Base-by-base conservation (phyloP, 1,140 invertebrate genomes). In the Steinernema khuongi region DNA sequence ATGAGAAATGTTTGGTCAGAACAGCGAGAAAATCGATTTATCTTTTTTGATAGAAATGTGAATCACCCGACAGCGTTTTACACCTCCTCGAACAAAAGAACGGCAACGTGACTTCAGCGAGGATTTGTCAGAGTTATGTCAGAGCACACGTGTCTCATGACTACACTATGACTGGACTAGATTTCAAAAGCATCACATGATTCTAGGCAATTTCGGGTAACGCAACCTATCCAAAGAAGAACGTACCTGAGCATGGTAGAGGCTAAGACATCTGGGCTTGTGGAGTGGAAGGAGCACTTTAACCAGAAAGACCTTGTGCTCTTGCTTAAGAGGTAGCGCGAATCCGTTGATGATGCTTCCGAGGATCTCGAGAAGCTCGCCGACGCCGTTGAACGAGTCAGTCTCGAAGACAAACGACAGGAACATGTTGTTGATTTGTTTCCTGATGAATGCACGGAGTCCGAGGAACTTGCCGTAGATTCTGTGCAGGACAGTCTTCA, bases 321-420 rank as follows among this genome's bases (percentile, higher is more conserved):
- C 93, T 81, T 94, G 93, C 86, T 96, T 96, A 67, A 96, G 87
- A 50, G 84, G 84, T 18, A 86, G 74, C 18, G 84, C 85, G 67
- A 85, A 85, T 26, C 84, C 84, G 68, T 85, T 85, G 67, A 85
- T 85, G 69, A 85, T 85, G 73, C 88, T 88, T 85, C 94, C 96
- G 84, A 99, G 90, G 86, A 99, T 98, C 89, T 99, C 96, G 80
- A 99, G 89, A 79, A 99, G 88, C 87, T 99, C 96, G 41, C 93
- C 95, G 84, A 98, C 94, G 76, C 96, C 96, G 88, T 99, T 99
- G 87, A 97, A 94, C 86, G 94, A 93, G 85, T 99, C 96, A 30
- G 96, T 99, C 89, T 99, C 96, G 88, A 98, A 99, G 85, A 99
- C 97, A 90, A 99, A 99, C 50, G 83, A 85, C 33, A 85, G 70